Percentiles rank a stretch among this genome's conserved stretches.
phyloP scores from a whole-genome alignment of 2,888 invertebrate species.

The Andrena haemorrhoa region DNA sequence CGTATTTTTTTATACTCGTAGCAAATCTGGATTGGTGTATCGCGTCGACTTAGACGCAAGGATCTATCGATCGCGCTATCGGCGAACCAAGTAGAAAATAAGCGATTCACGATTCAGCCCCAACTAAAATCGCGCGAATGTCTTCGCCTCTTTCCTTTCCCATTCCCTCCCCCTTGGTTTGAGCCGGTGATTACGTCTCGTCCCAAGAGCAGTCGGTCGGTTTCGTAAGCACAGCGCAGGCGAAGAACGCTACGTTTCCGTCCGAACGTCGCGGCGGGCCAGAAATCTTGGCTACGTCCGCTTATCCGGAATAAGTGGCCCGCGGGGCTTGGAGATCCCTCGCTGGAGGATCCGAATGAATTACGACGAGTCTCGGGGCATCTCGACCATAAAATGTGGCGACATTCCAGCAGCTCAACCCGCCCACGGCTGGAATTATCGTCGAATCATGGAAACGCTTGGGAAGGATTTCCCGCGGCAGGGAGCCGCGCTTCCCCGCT shows the following conservation, averaged over 20 bases:
- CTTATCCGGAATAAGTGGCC: conserved; percentile 61
- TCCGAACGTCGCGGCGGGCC: conserved; percentile 12
- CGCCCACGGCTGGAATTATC: conserved; percentile 38
- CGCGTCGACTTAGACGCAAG: not conserved
- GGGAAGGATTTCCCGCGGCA: conserved; percentile 24
- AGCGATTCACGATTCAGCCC: not conserved
- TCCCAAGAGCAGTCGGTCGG: not conserved
- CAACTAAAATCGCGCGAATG: not conserved
- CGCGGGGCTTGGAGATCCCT: conserved; percentile 37
- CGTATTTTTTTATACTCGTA: conserved; percentile 6
- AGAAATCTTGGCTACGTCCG: conserved; percentile 38
- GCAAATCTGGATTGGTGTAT: conserved; percentile 25
- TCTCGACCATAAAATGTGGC: conserved; percentile 48
- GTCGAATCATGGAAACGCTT: conserved; percentile 48
- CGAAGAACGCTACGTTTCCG: conserved; percentile 10
- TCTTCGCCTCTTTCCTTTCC: not conserved
- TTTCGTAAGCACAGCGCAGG: conserved; percentile 3
- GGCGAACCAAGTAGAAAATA: not conserved
- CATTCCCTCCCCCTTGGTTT: not conserved
- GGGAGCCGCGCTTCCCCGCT: not conserved
- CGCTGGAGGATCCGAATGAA: conserved; percentile 46
- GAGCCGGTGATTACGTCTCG: not conserved
- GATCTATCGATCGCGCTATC: not conserved
- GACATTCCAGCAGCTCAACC: conserved; percentile 50
- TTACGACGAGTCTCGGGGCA: conserved; percentile 57